phyloP scores from a whole-genome alignment of 2,888 invertebrate genomes.

The Microctonus brassicae region DNA sequence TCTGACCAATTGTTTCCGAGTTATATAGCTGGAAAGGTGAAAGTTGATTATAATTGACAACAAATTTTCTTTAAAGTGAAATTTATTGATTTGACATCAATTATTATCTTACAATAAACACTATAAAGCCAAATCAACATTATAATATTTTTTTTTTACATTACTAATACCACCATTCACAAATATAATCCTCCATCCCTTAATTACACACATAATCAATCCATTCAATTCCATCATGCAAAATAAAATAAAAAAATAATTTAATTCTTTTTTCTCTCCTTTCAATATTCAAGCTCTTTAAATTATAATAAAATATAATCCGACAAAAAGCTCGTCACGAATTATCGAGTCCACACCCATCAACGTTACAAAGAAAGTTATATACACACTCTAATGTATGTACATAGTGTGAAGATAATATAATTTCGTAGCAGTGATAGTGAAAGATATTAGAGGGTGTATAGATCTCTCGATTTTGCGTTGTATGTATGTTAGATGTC shows the following conservation, averaged over 20 bases:
- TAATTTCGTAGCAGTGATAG: conserved; percentile 19
- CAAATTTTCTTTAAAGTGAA: no score
- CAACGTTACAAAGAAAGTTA: neutral
- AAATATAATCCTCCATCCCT: conserved; percentile 33
- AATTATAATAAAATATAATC: conserved; percentile 1
- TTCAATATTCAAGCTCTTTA: neutral
- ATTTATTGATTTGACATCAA: no score
- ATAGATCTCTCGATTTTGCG: conserved; percentile 24
- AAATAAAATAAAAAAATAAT: neutral
- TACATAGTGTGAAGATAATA: conserved; percentile 21
- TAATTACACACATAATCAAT: conserved; percentile 45
- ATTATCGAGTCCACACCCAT: neutral
- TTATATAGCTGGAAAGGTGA: no score
- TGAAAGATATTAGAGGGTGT: conserved; percentile 1
- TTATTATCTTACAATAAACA: no score
- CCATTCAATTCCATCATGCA: conserved; percentile 7
- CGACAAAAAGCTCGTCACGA: neutral
- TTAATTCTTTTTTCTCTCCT: neutral
- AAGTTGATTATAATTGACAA: no score
- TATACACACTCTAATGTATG: neutral
- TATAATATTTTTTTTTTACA: no score
- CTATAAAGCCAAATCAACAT: no score
- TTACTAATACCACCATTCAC: no score
- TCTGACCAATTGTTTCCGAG: no score
- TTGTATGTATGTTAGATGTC: conserved; percentile 24